phyloP scores from a whole-genome alignment of 2,797 vertebrate genomes.

The Rhadinocentrus ornatus region DNA sequence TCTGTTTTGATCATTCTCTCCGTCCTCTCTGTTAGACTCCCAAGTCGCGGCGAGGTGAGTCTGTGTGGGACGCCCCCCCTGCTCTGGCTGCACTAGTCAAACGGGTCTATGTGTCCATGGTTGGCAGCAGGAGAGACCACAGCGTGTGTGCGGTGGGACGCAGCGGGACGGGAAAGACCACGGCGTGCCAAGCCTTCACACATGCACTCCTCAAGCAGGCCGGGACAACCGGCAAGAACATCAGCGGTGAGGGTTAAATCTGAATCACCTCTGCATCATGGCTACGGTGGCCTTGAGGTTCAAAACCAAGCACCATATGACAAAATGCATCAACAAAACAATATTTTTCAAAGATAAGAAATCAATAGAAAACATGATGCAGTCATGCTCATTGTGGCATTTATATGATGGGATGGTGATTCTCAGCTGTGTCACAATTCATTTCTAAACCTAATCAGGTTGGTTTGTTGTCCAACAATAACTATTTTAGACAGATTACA shows the following conservation, averaged over 20 bases:
- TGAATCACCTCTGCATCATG: too few species aligned
- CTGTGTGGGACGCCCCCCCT: conserved; percentile 77
- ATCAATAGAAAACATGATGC: too few species aligned
- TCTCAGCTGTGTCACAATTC: too few species aligned
- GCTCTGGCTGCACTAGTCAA: conserved; percentile 85
- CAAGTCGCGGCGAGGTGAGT: conserved; percentile 74
- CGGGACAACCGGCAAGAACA: conserved; percentile 78
- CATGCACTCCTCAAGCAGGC: conserved; percentile 85
- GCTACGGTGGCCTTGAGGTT: too few species aligned
- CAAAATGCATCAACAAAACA: too few species aligned
- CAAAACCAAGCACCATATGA: too few species aligned
- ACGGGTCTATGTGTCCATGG: conserved; percentile 86
- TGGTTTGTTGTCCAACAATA: too few species aligned
- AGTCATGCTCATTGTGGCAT: too few species aligned
- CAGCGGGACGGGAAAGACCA: conserved; percentile 89
- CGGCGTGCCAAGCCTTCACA: conserved; percentile 83
- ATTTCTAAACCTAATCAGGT: too few species aligned
- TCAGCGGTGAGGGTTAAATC: conserved; percentile 69
- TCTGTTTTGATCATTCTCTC: not conserved
- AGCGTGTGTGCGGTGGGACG: conserved; percentile 88
- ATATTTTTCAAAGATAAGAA: too few species aligned
- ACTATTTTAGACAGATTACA: too few species aligned
- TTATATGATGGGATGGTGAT: too few species aligned
- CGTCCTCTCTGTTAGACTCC: conserved; percentile 56
- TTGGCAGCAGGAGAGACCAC: conserved; percentile 87